Percentiles rank a stretch among this genome's conserved stretches.
These are phyloP conservation scores for Lateolabrax maculatus DNA, from an alignment of 2,797 vertebrate species.

Conservation along the genomic window DNA sequence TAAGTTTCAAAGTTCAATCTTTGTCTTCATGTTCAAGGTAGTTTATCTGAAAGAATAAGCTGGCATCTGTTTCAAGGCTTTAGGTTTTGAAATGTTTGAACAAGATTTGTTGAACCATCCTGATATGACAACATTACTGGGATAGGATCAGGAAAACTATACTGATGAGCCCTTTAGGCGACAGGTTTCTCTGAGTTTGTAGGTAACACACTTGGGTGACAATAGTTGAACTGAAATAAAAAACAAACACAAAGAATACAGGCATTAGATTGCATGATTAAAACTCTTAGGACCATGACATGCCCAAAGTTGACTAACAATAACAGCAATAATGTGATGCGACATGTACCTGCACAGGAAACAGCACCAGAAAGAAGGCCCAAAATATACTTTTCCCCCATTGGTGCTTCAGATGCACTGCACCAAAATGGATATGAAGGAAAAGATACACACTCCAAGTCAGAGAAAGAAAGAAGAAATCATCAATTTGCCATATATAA, in stretches of 20 bases:
- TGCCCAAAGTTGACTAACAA: neutral
- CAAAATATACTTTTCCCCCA: conserved; percentile 21
- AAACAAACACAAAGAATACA: neutral
- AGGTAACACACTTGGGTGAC: neutral
- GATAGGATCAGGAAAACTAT: conserved; percentile 28
- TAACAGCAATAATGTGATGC: neutral
- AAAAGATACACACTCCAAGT: neutral
- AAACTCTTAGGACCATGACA: neutral
- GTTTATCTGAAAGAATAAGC: neutral
- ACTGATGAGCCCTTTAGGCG: conserved; percentile 9
- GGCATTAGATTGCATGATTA: neutral
- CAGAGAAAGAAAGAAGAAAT: too few species aligned
- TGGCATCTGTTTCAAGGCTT: neutral
- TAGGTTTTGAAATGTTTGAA: neutral
- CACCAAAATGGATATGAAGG: neutral
- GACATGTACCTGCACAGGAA: conserved; percentile 43
- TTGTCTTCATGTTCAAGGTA: neutral
- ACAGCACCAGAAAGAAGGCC: neutral
- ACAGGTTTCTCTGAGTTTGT: neutral
- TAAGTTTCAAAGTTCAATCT: conserved; percentile 11
- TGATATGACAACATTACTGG: neutral
- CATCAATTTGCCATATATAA: neutral
- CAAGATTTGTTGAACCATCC: neutral
- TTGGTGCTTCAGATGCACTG: neutral
- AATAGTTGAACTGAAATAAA: conserved; percentile 4